Percentiles rank a stretch among this genome's conserved stretches.
Evolutionary conservation across 2,797 vertebrate species (phyloP).

Genomic region (Thripadectes ignobilis): DNA sequence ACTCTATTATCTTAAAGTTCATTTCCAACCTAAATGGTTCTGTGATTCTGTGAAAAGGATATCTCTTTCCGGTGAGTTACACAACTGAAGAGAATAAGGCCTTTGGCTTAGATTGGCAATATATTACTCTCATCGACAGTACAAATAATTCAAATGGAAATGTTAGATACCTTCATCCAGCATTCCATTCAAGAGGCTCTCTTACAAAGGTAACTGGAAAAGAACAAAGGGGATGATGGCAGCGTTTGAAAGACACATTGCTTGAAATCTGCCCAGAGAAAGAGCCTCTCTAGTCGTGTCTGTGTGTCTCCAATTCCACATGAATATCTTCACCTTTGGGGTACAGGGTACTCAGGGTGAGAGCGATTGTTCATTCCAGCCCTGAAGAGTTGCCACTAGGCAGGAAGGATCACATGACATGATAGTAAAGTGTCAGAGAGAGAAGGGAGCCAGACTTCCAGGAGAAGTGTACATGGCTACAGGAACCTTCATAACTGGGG

Average conservation of each 20-base stretch:
- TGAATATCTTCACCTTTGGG: neutral
- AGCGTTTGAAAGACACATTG: neutral
- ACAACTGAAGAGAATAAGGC: neutral
- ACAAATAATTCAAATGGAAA: neutral
- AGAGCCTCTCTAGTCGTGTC: neutral
- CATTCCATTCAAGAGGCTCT: neutral
- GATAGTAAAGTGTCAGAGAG: neutral
- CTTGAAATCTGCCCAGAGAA: neutral
- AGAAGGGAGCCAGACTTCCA: neutral
- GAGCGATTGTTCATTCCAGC: neutral
- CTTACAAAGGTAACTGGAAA: neutral
- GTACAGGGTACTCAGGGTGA: neutral
- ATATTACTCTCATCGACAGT: neutral
- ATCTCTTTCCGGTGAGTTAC: neutral
- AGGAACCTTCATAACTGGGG: neutral
- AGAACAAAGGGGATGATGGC: neutral
- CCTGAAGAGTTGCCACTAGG: neutral
- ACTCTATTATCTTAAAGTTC: neutral
- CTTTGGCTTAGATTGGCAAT: neutral
- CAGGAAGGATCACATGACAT: neutral
- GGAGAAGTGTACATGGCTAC: neutral
- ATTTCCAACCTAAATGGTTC: neutral
- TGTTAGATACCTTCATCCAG: neutral
- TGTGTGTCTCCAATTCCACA: neutral
- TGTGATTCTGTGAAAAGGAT: neutral